Evolutionary conservation across 2,888 invertebrate species (phyloP).

Genomic region (Acleris emargana): DNA sequence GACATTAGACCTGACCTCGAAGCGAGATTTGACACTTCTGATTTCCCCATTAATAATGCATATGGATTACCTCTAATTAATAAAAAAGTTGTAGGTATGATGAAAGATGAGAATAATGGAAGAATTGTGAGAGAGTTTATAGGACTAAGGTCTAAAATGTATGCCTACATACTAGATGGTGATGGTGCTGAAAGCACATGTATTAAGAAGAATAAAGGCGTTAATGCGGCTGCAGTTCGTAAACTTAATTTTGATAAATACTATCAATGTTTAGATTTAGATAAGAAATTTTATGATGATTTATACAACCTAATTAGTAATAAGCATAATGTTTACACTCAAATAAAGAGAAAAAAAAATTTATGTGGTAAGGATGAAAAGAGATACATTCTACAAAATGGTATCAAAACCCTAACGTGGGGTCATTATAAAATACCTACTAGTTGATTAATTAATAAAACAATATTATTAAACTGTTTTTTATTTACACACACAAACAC

Average conservation of each 20-base stretch:
- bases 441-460: no score
- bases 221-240: no score
- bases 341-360: slow-evolving; percentile 25
- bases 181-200: slow-evolving; percentile 12
- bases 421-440: no score
- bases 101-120: slow-evolving; percentile 41
- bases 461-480: no score
- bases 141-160: slow-evolving; percentile 8
- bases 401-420: no score
- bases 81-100: slow-evolving; percentile 39
- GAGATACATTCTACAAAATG: slow-evolving; percentile 13
- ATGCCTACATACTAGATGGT: slow-evolving; percentile 27
- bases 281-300: slow-evolving; percentile 2
- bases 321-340: slow-evolving; percentile 27
- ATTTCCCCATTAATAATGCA: no score
- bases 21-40: no score
- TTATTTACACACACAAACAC: no score
- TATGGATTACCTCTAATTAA: slow-evolving; percentile 28
- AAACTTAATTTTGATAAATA: no score
- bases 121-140: slow-evolving; percentile 38
- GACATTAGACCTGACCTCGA: no score
- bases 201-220: no score
- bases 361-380: slow-evolving; percentile 35
- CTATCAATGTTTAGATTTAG: no score
- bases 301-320: slow-evolving; percentile 29